Evolutionary conservation across 1,140 invertebrate species (phyloP).

Genomic region (Solenopsis invicta): DNA sequence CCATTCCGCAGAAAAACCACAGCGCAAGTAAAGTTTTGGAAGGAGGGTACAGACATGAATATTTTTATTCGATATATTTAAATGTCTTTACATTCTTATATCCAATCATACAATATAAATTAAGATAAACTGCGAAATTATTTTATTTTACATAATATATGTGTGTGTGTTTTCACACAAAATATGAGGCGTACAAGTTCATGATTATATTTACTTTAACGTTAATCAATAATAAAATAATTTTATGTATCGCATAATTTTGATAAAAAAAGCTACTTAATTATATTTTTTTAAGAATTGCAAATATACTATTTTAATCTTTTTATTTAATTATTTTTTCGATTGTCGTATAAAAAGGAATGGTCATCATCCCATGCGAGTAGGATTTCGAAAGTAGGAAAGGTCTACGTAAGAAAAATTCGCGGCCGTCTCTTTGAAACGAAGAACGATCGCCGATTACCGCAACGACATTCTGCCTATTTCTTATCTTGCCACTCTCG

Average conservation of each 20-base stretch:
- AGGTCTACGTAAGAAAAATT: constrained; percentile 37
- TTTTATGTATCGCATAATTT: not conserved
- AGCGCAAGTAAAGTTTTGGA: not conserved
- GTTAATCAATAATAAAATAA: not conserved
- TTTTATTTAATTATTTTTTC: constrained; percentile 8
- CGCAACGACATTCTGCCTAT: constrained; percentile 16
- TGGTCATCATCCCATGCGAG: not conserved
- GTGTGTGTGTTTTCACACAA: not conserved
- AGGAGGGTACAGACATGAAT: not conserved
- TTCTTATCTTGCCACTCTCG: constrained; percentile 28
- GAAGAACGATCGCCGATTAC: constrained; percentile 60
- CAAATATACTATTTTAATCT: not conserved
- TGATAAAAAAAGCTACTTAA: not conserved
- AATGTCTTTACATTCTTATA: not conserved
- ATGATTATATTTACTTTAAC: not conserved
- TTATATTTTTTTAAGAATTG: not conserved
- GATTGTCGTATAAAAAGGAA: not conserved
- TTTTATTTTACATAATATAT: not conserved
- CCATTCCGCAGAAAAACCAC: not conserved
- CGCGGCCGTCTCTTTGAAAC: constrained; percentile 50
- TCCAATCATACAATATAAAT: constrained; percentile 1
- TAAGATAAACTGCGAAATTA: not conserved
- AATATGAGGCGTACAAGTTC: not conserved
- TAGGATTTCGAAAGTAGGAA: constrained; percentile 13
- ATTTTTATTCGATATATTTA: not conserved